Evolutionary conservation across 2,797 vertebrate species (phyloP), one percentile per base, ranked within the genome.

Genomic region (Melanotaenia nigrans): DNA sequence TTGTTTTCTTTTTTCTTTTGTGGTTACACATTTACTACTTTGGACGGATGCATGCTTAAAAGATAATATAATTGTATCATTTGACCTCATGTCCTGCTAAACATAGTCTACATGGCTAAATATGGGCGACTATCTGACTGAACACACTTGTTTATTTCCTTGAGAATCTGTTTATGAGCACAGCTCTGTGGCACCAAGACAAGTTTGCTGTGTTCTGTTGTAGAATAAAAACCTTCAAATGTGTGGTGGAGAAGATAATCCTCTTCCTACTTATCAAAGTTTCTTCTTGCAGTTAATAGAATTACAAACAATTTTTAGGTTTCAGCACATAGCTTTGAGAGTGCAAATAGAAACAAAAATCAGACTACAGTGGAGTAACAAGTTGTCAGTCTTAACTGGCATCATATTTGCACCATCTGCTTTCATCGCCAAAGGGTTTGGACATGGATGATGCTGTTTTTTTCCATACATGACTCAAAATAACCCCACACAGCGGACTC

Each of bases 111-210:
- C 24, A 54, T 24, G 12, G 13, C 22, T 24, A 24, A 54, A 54
- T 54, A 13, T 54, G 51, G 22, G 12, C 25, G 22, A 61, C 18
- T 38, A 61, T 40, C 36, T 13, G 58, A 40, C 56, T 58, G 32
- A n/a, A 4, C 57, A 38, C 33, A 36, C 57, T 35, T 60, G 57
- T 60, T 60, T 53, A 53, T 53, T 55, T 16, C 53, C 53, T 55
- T 12, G 53, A 30, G 24, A 16, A 55, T 7, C 22, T 25, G 49
- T 53, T 53, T 53, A n/a, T 11, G 24, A 53, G 13, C 22, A 22
- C 22, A 53, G 20, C 6, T 8, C 20, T 49, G n/a, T 51, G 47
- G 9, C n/a, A 49, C 24, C 47, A 51, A 22, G 11, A 53, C 7
- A 49, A 49, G 45, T 49, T 49, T n/a, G 2, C 45, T 49, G 20